Conservation (phyloP, 2,797 vertebrate species). For the Rhinophrynus dorsalis region DNA sequence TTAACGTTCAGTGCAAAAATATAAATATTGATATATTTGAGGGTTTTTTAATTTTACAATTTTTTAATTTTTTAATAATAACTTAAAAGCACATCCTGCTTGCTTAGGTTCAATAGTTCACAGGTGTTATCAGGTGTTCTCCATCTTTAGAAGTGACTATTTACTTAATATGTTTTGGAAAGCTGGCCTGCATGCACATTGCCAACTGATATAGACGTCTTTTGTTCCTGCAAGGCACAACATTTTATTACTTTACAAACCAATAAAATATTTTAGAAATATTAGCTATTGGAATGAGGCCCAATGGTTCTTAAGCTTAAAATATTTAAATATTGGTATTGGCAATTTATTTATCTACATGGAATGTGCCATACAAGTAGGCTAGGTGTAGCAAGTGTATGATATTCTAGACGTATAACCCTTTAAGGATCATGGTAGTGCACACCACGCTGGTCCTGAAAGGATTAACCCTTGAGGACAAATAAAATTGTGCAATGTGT, state of each 20-base stretch:
- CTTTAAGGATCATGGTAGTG: too few species aligned
- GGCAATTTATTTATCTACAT: background rate
- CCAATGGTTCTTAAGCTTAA: background rate
- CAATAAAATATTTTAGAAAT: background rate
- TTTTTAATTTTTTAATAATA: slow-evolving; percentile 11
- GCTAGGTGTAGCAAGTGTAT: too few species aligned
- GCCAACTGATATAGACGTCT: background rate
- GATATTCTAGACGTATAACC: too few species aligned
- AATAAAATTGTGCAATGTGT: too few species aligned
- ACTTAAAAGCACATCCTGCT: background rate
- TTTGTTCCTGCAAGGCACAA: background rate
- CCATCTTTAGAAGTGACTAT: background rate
- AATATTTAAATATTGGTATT: slow-evolving; percentile 4
- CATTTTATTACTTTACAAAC: background rate
- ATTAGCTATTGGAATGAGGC: background rate
- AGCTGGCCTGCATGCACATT: background rate
- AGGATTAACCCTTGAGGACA: too few species aligned
- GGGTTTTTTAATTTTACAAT: too few species aligned
- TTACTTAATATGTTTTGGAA: background rate
- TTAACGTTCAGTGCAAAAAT: too few species aligned
- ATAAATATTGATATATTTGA: too few species aligned
- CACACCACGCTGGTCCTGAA: too few species aligned
- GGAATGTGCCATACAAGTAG: background rate
- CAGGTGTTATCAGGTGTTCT: background rate
- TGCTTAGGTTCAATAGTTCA: background rate